Evolutionary conservation across 2,113 vertebrate genomes (phyloP), one percentile per base, ranked within the genome.

Genomic region (Pontoporia blainvillei): DNA sequence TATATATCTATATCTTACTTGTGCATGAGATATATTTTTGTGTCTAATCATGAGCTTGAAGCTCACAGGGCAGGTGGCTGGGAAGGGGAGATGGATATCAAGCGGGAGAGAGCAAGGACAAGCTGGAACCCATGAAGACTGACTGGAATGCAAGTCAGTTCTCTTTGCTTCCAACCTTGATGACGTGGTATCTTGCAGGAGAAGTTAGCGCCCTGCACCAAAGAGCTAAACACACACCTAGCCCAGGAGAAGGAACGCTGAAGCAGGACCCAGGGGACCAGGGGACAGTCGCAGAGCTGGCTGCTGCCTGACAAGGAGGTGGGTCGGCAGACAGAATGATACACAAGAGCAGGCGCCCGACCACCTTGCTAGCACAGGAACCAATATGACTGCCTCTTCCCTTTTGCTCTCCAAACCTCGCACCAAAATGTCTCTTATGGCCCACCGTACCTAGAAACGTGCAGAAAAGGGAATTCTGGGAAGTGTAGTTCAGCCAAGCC

Each of bases 301-400:
- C 3, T 1, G 21, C 15, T 12, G 4, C 20, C 36, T 21, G 27
- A 49, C 25, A 17, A 3, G 1, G 11, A 17, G 34, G 7, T 0
- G 12, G 25, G 5, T 44, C 39, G 9, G 36, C 44, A 15, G 36
- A 79, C 0, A 17, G 49, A 13, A 10, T 52, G 34, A 39, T 17
- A 46, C 20, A 21, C 34, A 54, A 31, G 31, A 0, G 0, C 23
- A 49, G 57, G 39, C 0, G 6, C 67, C 29, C 36, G n/a, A n/a
- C n/a, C n/a, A 31, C 3, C 5, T 54, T 62, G n/a, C 54, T 6
- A 59, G 34, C 1, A 11, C 44, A 78, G 66, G 79, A 72, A 41
- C 18, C 14, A 15, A 13, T 2, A 41, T 31, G 41, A 27, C 25
- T 18, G 41, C 49, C 1, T 1, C 21, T 39, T 29, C 0, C 0